Evolutionary conservation across 2,797 vertebrate genomes (phyloP).

Genomic region (Mormyrus hasselquistii): DNA sequence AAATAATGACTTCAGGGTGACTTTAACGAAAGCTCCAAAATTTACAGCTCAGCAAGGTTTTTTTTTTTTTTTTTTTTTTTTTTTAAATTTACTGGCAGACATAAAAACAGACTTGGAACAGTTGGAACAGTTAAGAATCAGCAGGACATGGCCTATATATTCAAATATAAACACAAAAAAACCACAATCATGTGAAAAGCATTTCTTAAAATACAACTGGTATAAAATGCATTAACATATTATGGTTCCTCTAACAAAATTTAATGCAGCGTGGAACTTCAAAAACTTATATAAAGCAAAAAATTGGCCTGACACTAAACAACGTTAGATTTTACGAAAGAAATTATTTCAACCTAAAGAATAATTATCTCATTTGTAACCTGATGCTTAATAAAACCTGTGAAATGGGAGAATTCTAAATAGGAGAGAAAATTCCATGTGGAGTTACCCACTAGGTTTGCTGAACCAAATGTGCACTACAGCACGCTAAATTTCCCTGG

Average conservation of each 20-base stretch:
- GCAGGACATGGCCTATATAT: constrained; percentile 31
- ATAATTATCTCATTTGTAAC: constrained; percentile 47
- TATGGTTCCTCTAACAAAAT: neutral
- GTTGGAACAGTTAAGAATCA: constrained; percentile 46
- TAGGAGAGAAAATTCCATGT: constrained; percentile 53
- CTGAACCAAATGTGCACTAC: constrained; percentile 57
- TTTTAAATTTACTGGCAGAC: constrained; percentile 57
- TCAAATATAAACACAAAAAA: constrained; percentile 20
- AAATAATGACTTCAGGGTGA: constrained; percentile 50
- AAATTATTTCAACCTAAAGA: neutral
- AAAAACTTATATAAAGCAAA: constrained; percentile 58
- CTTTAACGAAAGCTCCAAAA: constrained; percentile 62
- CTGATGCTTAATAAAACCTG: constrained; percentile 60
- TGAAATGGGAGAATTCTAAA: constrained; percentile 47
- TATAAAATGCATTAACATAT: constrained; percentile 37
- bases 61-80: constrained; percentile 32
- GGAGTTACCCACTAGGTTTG: constrained; percentile 55
- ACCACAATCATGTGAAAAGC: neutral
- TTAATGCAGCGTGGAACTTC: neutral
- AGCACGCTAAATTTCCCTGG: constrained; percentile 58
- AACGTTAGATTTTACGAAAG: constrained; percentile 17
- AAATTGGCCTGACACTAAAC: constrained; percentile 55
- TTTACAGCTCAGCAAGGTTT: constrained; percentile 58
- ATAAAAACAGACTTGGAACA: constrained; percentile 55
- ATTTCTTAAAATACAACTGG: constrained; percentile 24